A percentile compares a stretch with the other conserved stretches of the same genome.
Conservation (phyloP, 53 echinoderm and acorn worm genomes). For the Henricia sp. region DNA sequence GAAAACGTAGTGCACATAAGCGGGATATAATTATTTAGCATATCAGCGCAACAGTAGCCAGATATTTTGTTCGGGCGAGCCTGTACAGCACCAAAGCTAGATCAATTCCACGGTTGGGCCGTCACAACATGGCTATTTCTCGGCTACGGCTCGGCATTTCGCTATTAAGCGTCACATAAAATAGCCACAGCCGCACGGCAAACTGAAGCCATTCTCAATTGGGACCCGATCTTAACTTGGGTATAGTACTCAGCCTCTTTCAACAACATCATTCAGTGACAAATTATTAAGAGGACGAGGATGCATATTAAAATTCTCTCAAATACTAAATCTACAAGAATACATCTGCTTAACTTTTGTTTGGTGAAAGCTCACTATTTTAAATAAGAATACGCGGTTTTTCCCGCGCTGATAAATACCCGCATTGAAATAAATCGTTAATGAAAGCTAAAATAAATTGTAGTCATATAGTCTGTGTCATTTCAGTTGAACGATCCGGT, state of each 20-base stretch:
- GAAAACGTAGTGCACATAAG: too few species aligned
- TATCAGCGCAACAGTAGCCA: not conserved
- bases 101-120: not conserved
- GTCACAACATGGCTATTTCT: too few species aligned
- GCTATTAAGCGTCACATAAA: too few species aligned
- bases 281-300: not conserved
- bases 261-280: not conserved
- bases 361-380: slow-evolving; percentile 29
- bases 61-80: not conserved
- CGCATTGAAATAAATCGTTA: slow-evolving; percentile 23
- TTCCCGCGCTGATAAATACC: slow-evolving; percentile 18
- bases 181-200: too few species aligned
- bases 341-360: not conserved
- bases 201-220: too few species aligned
- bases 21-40: not conserved
- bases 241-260: not conserved
- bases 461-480: not conserved
- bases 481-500: not conserved
- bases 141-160: too few species aligned
- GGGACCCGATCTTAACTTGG: too few species aligned
- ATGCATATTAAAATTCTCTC: not conserved
- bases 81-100: not conserved
- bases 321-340: not conserved
- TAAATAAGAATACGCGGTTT: slow-evolving; percentile 9
- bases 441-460: not conserved